Conservation (phyloP, 2,113 vertebrate species). For the Neotragus moschatus region DNA sequence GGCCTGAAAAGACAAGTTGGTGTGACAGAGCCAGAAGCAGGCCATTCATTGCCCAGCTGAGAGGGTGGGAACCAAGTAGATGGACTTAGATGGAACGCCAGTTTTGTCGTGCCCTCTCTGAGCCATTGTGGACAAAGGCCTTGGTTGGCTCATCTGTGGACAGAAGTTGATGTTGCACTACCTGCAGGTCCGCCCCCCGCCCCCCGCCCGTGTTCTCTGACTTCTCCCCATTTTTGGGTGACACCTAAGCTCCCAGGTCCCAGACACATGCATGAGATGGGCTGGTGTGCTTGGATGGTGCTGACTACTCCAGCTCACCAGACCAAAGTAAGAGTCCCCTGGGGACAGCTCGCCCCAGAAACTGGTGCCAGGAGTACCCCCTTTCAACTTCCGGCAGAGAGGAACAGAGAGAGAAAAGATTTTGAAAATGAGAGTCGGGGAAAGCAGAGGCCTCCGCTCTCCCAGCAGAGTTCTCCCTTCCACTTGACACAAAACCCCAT, state of each 20-base stretch:
- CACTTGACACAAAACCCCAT: background rate
- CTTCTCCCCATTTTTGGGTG: background rate
- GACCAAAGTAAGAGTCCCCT: background rate
- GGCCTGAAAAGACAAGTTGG: background rate
- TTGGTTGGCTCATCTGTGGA: background rate
- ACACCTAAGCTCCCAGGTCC: background rate
- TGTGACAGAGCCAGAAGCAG: background rate
- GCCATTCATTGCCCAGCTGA: background rate
- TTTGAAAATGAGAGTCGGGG: background rate
- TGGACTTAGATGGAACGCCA: background rate
- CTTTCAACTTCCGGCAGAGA: background rate
- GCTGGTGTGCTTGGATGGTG: background rate
- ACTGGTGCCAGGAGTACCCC: background rate
- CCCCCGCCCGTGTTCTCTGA: background rate
- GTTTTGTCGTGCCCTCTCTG: background rate
- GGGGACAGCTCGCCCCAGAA: background rate
- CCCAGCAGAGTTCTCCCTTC: background rate
- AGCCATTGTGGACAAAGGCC: background rate
- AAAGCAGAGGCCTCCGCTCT: background rate
- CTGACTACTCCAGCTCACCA: background rate
- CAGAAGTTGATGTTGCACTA: background rate
- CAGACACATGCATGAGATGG: background rate
- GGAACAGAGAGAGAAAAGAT: background rate
- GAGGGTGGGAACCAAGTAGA: background rate
- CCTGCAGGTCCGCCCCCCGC: background rate